Evolutionary conservation across 2,113 vertebrate species (phyloP).

Genomic region (Pantherophis guttatus): DNA sequence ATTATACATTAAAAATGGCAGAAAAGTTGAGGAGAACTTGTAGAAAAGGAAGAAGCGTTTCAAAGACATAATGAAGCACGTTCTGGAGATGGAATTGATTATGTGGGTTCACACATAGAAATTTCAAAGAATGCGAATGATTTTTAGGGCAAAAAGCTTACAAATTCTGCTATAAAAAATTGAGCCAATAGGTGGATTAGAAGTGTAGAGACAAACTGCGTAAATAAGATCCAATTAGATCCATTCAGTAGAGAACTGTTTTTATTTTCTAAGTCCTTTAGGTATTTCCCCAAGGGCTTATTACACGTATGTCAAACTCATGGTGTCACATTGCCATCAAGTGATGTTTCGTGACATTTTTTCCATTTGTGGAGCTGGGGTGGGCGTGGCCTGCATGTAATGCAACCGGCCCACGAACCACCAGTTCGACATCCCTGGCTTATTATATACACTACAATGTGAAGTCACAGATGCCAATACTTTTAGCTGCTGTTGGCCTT

Average conservation of each 20-base stretch:
- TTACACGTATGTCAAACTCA: neutral
- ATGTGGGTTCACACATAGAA: neutral
- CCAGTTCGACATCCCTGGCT: no score
- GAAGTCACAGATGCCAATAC: neutral
- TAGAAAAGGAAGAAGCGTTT: neutral
- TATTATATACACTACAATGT: neutral
- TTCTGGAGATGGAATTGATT: neutral
- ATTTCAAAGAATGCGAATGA: neutral
- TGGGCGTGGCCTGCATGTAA: rapidly evolving
- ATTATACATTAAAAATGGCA: neutral
- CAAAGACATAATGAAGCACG: neutral
- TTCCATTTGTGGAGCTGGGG: no score
- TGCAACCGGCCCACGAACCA: rapidly evolving
- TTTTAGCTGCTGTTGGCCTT: neutral
- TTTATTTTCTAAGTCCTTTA: neutral
- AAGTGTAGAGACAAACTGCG: neutral
- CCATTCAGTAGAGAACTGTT: neutral
- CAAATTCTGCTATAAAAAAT: neutral
- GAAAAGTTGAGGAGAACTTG: neutral
- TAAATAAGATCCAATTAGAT: neutral
- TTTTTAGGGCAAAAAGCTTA: neutral
- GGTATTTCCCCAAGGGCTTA: neutral
- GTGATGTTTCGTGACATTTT: no score
- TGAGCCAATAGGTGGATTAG: neutral
- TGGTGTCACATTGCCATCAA: no score